Evolutionary conservation across 2,113 vertebrate species (phyloP).

Genomic region (Cichladusa arquata): DNA sequence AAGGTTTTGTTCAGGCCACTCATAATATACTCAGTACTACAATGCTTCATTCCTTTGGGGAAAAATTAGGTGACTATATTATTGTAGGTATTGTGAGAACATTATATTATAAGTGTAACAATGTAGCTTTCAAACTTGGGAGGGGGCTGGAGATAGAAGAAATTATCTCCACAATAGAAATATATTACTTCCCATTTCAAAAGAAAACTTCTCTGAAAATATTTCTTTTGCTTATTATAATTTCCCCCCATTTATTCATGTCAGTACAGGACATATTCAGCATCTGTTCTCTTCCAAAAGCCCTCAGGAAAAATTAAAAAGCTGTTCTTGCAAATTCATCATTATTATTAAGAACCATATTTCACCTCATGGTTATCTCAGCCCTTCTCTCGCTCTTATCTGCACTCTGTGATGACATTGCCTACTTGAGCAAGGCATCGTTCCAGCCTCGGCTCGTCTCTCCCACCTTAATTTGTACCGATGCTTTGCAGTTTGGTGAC

Average conservation of each 20-base stretch:
- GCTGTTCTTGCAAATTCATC: constrained; percentile 74
- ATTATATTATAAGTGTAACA: background rate
- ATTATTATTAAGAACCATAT: constrained; percentile 72
- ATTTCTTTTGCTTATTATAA: constrained; percentile 42
- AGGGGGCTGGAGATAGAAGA: background rate
- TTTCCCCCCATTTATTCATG: constrained; percentile 60
- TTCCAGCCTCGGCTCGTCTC: constrained; percentile 68
- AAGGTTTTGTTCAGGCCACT: background rate
- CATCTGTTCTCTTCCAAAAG: constrained; percentile 75
- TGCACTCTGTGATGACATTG: constrained; percentile 68
- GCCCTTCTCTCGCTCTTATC: constrained; percentile 59
- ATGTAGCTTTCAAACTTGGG: constrained; percentile 1
- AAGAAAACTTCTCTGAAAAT: constrained; percentile 25
- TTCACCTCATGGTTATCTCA: constrained; percentile 70
- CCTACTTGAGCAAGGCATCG: constrained; percentile 64
- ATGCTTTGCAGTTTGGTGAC: constrained; percentile 79
- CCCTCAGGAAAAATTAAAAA: constrained; percentile 77
- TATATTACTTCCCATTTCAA: constrained; percentile 30
- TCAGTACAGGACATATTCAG: constrained; percentile 66
- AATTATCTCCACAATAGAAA: constrained; percentile 13
- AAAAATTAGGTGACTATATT: background rate
- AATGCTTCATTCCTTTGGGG: background rate
- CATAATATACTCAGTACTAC: background rate
- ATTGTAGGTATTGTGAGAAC: background rate
- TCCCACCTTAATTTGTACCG: constrained; percentile 79